Evolutionary conservation across 2,113 vertebrate genomes (phyloP).

Genomic region (Leptosomus discolor): DNA sequence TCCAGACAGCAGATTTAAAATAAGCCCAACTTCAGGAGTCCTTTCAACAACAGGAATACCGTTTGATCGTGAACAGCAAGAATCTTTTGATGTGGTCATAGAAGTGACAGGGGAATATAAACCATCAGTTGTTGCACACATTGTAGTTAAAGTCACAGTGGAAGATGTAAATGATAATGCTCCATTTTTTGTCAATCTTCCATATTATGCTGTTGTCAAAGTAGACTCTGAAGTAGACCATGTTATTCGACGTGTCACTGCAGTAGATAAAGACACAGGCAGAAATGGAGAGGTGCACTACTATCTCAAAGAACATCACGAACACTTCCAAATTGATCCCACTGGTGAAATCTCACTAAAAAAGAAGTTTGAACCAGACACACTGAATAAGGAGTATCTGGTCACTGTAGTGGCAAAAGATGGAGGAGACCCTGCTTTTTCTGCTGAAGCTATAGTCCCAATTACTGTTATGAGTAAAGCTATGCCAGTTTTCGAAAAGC

Average conservation of each 20-base stretch:
- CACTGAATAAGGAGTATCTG: constrained; percentile 85
- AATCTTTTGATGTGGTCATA: constrained; percentile 86
- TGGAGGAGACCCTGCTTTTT: constrained; percentile 84
- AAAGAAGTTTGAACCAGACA: constrained; percentile 85
- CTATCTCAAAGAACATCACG: constrained; percentile 84
- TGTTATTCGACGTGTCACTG: constrained; percentile 83
- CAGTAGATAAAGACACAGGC: constrained; percentile 86
- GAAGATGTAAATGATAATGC: constrained; percentile 92
- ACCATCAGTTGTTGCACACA: constrained; percentile 79
- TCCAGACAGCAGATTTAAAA: constrained; percentile 89
- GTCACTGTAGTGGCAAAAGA: constrained; percentile 87
- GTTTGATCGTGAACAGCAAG: constrained; percentile 90
- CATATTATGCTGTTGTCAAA: constrained; percentile 90
- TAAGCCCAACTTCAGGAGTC: constrained; percentile 91
- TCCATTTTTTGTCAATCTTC: constrained; percentile 91
- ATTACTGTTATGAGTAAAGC: constrained; percentile 92
- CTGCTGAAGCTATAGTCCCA: constrained; percentile 84
- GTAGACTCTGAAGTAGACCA: constrained; percentile 86
- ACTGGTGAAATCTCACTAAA: constrained; percentile 87
- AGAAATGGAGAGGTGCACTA: constrained; percentile 86
- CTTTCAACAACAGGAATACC: constrained; percentile 89
- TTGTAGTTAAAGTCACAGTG: constrained; percentile 84
- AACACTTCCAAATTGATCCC: constrained; percentile 85
- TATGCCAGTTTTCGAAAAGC: constrained; percentile 92
- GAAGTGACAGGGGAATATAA: constrained; percentile 86